These are phyloP conservation scores for Podarcis raffonei DNA, from an alignment of 2,113 vertebrate genomes.

Conservation along the genomic window DNA sequence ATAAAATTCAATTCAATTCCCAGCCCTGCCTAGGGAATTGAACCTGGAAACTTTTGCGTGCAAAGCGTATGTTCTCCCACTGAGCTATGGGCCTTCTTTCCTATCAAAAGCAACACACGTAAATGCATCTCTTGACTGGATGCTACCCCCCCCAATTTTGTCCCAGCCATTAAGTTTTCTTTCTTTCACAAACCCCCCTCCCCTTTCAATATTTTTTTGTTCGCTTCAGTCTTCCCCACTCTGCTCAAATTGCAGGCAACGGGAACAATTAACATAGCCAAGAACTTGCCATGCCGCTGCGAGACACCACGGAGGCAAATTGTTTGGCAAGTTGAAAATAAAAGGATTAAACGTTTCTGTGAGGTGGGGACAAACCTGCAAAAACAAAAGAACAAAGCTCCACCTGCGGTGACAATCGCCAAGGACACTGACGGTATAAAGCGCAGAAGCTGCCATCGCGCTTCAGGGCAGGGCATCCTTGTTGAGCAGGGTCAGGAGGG, in stretches of 20 bases:
- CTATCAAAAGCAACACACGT: no score
- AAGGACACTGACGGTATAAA: neutral
- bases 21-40: no score
- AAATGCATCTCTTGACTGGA: neutral
- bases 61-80: no score
- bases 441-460: neutral
- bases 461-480: neutral
- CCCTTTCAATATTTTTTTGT: neutral
- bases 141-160: neutral
- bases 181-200: neutral
- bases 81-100: no score
- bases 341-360: slow-evolving; percentile 3
- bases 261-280: neutral
- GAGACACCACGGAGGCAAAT: slow-evolving; percentile 21
- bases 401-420: neutral
- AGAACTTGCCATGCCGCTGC: neutral
- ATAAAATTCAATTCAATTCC: no score
- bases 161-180: neutral
- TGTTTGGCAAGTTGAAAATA: slow-evolving; percentile 12
- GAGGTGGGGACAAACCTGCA: neutral
- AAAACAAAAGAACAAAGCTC: neutral
- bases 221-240: neutral
- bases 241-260: neutral
- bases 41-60: no score
- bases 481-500: neutral